Base-by-base conservation (phyloP, 1,140 invertebrate species). In the Luehdorfia chinensis region DNA sequence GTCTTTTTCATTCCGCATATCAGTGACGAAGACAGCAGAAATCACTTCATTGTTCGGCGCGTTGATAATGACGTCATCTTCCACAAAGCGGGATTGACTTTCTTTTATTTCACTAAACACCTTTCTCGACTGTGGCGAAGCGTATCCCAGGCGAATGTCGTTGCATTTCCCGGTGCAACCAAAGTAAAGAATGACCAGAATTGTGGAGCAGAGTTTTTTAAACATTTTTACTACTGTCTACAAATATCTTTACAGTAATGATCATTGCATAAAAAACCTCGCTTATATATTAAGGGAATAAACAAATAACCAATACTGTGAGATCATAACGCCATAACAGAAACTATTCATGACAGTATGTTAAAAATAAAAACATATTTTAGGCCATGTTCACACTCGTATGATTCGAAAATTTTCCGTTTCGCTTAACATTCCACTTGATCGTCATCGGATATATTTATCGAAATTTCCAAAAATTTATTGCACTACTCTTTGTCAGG, bases 71-170 rank as follows among this genome's bases (percentile, higher is more conserved):
- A 85, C 62, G 0, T 55, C 65, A 1, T 81, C 74, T 0, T 71
- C 51, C 81, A 79, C 84, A n/a, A 84, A 45, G 0, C 77, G 78
- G 4, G 81, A 78, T 49, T 83, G 73, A 12, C 76, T 68, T 62
- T 81, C 69, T 18, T 78, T 68, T 0, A 81, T 73, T 41, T 81
- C 72, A 21, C 61, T 75, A 41, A 77, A 85, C 4, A 85, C 71
- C 7, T 43, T 43, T 25, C 11, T 43, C 13, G 39, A 43, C 11
- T 43, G 39, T 9, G 39, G 27, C 11, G 27, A 28, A 18, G 39
- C 18, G 39, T 30, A 43, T 11, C 39, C 39, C 39, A 43, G 11
- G 6, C 39, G 39, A 43, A 43, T 43, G 5, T 43, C 39, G 25
- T 43, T 43, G 27, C 39, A 43, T 7, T 43, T 16, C 5, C 16